These are phyloP conservation scores for Zaprionus ghesquierei DNA, from an alignment of 1,140 invertebrate species.

Conservation along the genomic window DNA sequence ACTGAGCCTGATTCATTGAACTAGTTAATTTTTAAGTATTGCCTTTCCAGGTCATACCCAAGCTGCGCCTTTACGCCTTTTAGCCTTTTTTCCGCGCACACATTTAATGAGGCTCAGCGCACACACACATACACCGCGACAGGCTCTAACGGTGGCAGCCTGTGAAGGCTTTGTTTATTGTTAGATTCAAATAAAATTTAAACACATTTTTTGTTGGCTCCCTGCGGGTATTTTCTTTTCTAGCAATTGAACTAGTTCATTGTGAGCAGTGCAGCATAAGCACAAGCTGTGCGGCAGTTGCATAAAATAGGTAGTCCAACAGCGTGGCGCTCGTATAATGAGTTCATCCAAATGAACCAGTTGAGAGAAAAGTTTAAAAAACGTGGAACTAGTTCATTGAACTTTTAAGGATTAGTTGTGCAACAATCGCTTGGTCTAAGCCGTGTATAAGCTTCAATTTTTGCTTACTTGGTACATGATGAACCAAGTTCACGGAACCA, in stretches of 20 bases:
- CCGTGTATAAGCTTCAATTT: too few species aligned
- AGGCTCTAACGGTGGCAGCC: not conserved
- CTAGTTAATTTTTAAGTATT: not conserved
- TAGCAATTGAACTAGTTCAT: slow-evolving; percentile 12
- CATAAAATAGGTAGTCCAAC: not conserved
- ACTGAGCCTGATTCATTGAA: not conserved
- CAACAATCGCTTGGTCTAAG: too few species aligned
- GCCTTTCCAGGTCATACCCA: not conserved
- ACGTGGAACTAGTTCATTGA: not conserved
- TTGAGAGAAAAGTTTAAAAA: not conserved
- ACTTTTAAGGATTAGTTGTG: too few species aligned
- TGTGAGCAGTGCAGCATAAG: not conserved
- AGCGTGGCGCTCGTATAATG: not conserved
- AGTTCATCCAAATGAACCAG: not conserved
- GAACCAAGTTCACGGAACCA: not conserved
- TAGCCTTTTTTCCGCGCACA: slow-evolving; percentile 8
- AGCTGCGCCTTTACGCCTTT: not conserved
- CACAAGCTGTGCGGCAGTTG: not conserved
- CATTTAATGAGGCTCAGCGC: slow-evolving; percentile 18
- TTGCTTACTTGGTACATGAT: too few species aligned
- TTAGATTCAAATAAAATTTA: slow-evolving; percentile 9
- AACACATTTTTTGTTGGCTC: not conserved
- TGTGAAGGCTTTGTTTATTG: slow-evolving; percentile 14
- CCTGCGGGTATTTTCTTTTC: not conserved
- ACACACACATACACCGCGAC: not conserved